Conservation (phyloP, 2,888 invertebrate species). For the Zonitis immaculata region DNA sequence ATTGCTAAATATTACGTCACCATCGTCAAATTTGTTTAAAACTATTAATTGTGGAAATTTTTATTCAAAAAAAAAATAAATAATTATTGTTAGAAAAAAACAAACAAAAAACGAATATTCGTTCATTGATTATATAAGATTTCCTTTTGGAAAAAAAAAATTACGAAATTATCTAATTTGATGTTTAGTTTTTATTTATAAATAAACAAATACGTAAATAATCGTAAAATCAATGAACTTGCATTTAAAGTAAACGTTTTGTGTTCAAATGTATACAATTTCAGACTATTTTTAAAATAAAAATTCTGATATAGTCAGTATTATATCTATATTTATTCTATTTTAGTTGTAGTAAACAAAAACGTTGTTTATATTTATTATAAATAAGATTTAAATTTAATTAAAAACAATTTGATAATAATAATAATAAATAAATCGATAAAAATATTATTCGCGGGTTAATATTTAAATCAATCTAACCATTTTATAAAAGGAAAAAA, state of each 20-base stretch:
- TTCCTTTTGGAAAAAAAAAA: no score
- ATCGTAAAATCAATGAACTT: not conserved
- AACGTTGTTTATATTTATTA: not conserved
- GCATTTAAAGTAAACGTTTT: not conserved
- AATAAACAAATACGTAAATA: not conserved
- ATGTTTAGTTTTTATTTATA: no score
- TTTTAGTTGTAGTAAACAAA: not conserved
- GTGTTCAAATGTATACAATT: not conserved
- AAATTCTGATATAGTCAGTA: not conserved
- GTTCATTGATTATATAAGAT: no score
- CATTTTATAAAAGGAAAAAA: not conserved
- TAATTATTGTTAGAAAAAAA: no score
- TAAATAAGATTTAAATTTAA: not conserved
- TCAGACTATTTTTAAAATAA: not conserved
- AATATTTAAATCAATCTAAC: constrained; percentile 6
- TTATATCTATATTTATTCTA: not conserved
- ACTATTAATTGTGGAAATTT: no score
- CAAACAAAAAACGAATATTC: no score
- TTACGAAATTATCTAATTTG: no score
- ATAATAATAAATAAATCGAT: not conserved
- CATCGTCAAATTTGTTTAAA: no score
- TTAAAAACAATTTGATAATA: not conserved
- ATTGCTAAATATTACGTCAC: no score
- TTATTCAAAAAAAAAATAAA: no score
- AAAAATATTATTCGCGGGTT: constrained; percentile 20